phyloP scores from a whole-genome alignment of 2,888 invertebrate genomes.

The Caenorhabditis japonica region DNA sequence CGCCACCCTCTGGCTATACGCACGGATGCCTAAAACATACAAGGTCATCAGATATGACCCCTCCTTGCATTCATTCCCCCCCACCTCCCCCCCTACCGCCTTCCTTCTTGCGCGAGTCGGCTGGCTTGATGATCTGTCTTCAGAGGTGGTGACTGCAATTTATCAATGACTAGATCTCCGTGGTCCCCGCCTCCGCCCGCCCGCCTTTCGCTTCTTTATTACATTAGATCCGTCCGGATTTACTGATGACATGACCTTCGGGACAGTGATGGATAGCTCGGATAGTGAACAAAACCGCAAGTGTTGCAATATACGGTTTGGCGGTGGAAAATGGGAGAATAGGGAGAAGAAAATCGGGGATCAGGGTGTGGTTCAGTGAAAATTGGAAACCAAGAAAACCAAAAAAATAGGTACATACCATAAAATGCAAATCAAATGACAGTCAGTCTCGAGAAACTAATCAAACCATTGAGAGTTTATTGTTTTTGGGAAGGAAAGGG shows the following conservation, averaged over 20 bases:
- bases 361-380: too few species aligned
- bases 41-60: slow-evolving; percentile 59
- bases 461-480: too few species aligned
- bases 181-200: slow-evolving; percentile 3
- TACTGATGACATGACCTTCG: slow-evolving; percentile 48
- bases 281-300: slow-evolving; percentile 46
- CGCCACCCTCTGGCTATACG: slow-evolving; percentile 32
- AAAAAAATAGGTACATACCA: too few species aligned
- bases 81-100: slow-evolving; percentile 4
- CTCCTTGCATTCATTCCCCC: slow-evolving; percentile 17
- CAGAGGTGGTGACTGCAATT: slow-evolving; percentile 37
- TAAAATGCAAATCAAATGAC: too few species aligned
- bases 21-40: slow-evolving; percentile 55
- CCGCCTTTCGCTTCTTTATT: too few species aligned
- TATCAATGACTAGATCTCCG: slow-evolving; percentile 43
- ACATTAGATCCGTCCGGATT: slow-evolving; percentile 36
- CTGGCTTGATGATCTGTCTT: slow-evolving; percentile 40
- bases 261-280: slow-evolving; percentile 38
- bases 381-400: slow-evolving; percentile 1
- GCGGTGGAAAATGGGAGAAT: neutral
- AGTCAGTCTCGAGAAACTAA: too few species aligned
- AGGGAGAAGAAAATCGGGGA: neutral
- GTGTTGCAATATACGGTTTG: slow-evolving; percentile 45
- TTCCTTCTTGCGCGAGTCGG: slow-evolving; percentile 20
- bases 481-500: too few species aligned